A percentile compares a stretch with the other conserved stretches of the same genome.
phyloP scores from a whole-genome alignment of 2,113 vertebrate genomes.

The Entelurus aequoreus region DNA sequence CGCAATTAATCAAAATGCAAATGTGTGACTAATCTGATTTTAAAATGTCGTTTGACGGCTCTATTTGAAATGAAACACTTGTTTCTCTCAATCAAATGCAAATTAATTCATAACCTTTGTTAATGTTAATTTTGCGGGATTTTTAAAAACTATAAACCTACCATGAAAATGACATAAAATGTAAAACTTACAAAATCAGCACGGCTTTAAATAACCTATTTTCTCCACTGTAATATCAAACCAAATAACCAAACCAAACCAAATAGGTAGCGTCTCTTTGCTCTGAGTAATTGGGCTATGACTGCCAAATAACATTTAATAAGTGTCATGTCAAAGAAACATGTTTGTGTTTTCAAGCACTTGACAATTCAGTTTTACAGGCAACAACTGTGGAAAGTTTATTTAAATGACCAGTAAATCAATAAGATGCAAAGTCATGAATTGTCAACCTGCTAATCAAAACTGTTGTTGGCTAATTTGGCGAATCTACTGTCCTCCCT shows the following conservation, averaged over 20 bases:
- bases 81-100: no score
- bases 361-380: neutral
- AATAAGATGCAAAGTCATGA: constrained; percentile 8
- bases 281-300: neutral
- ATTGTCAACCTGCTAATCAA: constrained; percentile 12
- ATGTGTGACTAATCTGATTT: no score
- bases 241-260: neutral
- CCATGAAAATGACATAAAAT: no score
- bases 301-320: neutral
- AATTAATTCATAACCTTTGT: no score
- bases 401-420: neutral
- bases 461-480: constrained; percentile 10
- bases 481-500: constrained; percentile 35
- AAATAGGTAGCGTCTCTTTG: neutral
- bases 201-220: no score
- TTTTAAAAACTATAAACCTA: no score
- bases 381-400: neutral
- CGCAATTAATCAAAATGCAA: no score
- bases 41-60: no score
- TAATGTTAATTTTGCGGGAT: no score
- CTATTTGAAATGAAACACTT: no score
- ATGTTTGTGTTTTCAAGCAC: neutral
- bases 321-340: neutral
- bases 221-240: neutral
- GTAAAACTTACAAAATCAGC: no score